These are phyloP conservation scores for Eueides isabella DNA, from an alignment of 1,140 invertebrate genomes.

Conservation along the genomic window DNA sequence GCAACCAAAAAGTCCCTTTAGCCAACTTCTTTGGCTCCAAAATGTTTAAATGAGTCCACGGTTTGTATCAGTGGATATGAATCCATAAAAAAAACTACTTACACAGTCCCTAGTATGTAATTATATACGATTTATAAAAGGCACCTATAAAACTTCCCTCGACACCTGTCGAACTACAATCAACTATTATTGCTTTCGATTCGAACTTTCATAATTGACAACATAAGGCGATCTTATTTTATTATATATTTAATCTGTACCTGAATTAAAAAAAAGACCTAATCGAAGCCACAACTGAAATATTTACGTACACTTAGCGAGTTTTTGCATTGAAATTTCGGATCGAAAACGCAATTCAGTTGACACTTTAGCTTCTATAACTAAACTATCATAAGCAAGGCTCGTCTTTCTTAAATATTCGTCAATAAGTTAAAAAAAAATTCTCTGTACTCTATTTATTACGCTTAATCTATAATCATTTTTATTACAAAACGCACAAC, in stretches of 20 bases:
- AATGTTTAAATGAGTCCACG: slow-evolving; percentile 48
- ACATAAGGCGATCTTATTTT: slow-evolving; percentile 38
- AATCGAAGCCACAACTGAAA: slow-evolving; percentile 7
- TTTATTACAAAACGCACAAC: slow-evolving; percentile 77
- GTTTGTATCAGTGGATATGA: slow-evolving; percentile 65
- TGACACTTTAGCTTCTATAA: slow-evolving; percentile 64
- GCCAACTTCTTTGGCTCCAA: slow-evolving; percentile 52
- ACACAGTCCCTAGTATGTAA: slow-evolving; percentile 59
- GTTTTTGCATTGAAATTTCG: slow-evolving; percentile 40
- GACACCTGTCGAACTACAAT: slow-evolving; percentile 65
- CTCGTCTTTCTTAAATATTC: slow-evolving; percentile 79
- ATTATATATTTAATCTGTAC: slow-evolving; percentile 21
- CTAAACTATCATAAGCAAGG: slow-evolving; percentile 80
- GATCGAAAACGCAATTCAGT: slow-evolving; percentile 60
- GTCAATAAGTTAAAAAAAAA: slow-evolving; percentile 76
- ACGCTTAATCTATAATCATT: slow-evolving; percentile 60
- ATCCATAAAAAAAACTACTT: slow-evolving; percentile 67
- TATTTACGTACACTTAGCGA: slow-evolving; percentile 1
- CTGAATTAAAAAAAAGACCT: background rate
- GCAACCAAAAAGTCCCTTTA: slow-evolving; percentile 47
- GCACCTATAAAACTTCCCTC: slow-evolving; percentile 78
- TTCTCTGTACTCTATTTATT: slow-evolving; percentile 62
- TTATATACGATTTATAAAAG: slow-evolving; percentile 75
- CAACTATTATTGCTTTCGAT: slow-evolving; percentile 62
- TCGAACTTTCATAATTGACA: slow-evolving; percentile 46